Conservation (phyloP, 2,888 invertebrate species). For the Caenorhabditis macrosperma region DNA sequence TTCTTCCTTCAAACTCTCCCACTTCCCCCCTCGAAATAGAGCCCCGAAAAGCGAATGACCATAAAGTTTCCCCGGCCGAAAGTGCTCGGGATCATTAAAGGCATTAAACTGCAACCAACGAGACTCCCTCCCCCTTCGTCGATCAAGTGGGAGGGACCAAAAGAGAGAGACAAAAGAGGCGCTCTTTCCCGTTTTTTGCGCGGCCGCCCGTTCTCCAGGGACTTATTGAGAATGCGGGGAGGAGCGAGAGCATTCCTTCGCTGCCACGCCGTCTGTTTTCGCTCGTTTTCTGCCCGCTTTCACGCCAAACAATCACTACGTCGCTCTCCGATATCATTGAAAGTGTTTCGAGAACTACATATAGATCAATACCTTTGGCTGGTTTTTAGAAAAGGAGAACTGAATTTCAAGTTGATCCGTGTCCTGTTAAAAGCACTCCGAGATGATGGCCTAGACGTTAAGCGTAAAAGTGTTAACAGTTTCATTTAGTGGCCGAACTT, state of each 20-base stretch:
- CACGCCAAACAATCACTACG: slow-evolving; percentile 32
- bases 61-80: slow-evolving; percentile 21
- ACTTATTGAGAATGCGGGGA: slow-evolving; percentile 37
- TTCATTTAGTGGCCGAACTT: too few species aligned
- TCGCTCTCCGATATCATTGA: slow-evolving; percentile 24
- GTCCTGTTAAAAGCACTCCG: too few species aligned
- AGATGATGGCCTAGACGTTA: too few species aligned
- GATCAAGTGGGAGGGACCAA: slow-evolving; percentile 15
- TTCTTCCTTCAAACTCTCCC: too few species aligned
- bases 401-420: too few species aligned
- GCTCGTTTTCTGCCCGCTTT: slow-evolving; percentile 9
- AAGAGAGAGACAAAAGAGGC: slow-evolving; percentile 28
- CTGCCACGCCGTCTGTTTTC: slow-evolving; percentile 35
- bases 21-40: not conserved
- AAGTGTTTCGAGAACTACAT: not conserved
- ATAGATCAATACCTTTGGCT: not conserved
- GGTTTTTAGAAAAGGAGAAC: not conserved
- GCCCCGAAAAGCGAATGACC: slow-evolving; percentile 3
- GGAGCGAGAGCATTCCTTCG: slow-evolving; percentile 21
- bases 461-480: too few species aligned
- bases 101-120: slow-evolving; percentile 30
- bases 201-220: slow-evolving; percentile 44
- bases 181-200: slow-evolving; percentile 23
- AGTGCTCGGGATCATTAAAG: slow-evolving; percentile 17
- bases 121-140: slow-evolving; percentile 3